A percentile compares a stretch with the other conserved stretches of the same genome.
phyloP scores from a whole-genome alignment of 37 sponge, comb jelly and placozoan species.

The Spongilla lacustris region DNA sequence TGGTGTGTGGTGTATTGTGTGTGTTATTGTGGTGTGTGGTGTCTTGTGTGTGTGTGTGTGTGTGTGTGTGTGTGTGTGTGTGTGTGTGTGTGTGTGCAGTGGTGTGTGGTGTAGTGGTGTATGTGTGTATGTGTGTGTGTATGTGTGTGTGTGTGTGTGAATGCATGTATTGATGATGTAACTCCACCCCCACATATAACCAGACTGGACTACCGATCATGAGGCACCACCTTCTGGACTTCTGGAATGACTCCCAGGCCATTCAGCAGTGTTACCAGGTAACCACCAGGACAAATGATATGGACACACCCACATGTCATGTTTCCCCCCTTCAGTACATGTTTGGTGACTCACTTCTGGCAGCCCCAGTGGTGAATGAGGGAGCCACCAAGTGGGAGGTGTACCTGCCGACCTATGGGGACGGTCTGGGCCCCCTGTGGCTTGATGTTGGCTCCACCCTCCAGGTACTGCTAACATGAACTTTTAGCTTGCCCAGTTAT shows the following conservation, averaged over 20 bases:
- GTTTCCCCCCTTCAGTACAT: constrained; percentile 12
- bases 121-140: too few species aligned
- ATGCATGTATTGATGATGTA: too few species aligned
- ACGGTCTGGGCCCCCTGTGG: constrained; percentile 24
- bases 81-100: too few species aligned
- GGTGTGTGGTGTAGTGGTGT: too few species aligned
- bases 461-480: background rate
- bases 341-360: constrained; percentile 60
- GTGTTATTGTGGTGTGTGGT: too few species aligned
- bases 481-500: too few species aligned
- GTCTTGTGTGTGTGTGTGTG: too few species aligned
- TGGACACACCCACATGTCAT: background rate
- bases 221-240: constrained; percentile 56
- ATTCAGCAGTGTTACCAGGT: constrained; percentile 56
- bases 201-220: constrained; percentile 65
- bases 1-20: too few species aligned
- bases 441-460: constrained; percentile 48
- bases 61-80: background rate
- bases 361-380: constrained; percentile 59
- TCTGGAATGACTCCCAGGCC: constrained; percentile 49
- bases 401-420: constrained; percentile 36
- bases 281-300: background rate
- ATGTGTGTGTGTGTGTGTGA: background rate
- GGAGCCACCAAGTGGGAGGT: constrained; percentile 33
- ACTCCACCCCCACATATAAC: background rate